Conservation (phyloP, 2,888 invertebrate genomes). For the Folsomia manolachei region DNA sequence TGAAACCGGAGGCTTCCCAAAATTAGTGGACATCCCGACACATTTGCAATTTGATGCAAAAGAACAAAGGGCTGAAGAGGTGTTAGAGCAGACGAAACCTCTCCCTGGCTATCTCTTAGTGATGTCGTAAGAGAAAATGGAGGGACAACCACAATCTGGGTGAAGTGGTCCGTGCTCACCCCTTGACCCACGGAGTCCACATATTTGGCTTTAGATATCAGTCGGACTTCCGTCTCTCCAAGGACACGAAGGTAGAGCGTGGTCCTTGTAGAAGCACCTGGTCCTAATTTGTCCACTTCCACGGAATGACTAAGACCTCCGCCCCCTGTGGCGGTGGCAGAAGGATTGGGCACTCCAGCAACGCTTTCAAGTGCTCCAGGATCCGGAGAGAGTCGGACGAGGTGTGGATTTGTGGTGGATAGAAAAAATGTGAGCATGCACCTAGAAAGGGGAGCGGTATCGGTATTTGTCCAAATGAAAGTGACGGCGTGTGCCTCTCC, state of each 20-base stretch:
- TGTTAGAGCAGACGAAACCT: neutral
- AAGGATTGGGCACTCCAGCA: no score
- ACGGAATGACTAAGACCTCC: constrained; percentile 27
- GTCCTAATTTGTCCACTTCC: constrained; percentile 32
- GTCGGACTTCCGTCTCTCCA: neutral
- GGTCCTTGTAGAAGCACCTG: constrained; percentile 22
- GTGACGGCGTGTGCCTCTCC: constrained; percentile 44
- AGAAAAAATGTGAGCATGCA: constrained; percentile 23
- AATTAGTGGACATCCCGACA: neutral
- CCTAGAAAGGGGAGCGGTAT: constrained; percentile 24
- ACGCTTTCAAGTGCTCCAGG: neutral
- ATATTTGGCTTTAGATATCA: neutral
- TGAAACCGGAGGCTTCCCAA: neutral
- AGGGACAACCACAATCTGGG: neutral
- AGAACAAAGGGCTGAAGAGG: neutral
- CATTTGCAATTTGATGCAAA: neutral
- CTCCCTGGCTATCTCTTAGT: neutral
- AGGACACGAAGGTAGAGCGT: constrained; percentile 12
- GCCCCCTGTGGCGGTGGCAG: constrained; percentile 5
- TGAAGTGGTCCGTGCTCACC: neutral
- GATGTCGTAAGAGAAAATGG: neutral
- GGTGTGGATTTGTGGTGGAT: constrained; percentile 28
- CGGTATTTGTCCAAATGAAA: constrained; percentile 40
- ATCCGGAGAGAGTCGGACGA: constrained; percentile 7
- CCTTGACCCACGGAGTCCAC: neutral